Percentiles rank a stretch among this genome's conserved stretches.
Conservation (phyloP, 2,113 vertebrate genomes). For the Monarcha castaneiventris region DNA sequence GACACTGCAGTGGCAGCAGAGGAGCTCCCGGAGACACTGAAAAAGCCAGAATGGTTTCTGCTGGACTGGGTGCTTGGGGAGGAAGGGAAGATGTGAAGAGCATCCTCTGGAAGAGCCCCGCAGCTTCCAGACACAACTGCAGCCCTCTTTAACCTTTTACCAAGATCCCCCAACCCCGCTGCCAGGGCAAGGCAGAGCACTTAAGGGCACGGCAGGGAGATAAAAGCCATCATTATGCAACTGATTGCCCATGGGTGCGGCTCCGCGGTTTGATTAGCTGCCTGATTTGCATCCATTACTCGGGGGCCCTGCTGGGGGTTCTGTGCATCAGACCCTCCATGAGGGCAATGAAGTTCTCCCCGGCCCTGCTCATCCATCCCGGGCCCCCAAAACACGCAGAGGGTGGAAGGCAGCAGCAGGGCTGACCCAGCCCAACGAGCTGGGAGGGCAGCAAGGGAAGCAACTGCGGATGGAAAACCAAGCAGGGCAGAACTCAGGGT, state of each 20-base stretch:
- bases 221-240: background rate
- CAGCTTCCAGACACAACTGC: background rate
- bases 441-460: background rate
- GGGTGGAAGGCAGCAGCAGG: background rate
- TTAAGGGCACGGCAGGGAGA: background rate
- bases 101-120: background rate
- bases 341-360: background rate
- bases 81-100: background rate
- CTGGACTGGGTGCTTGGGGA: background rate
- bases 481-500: background rate
- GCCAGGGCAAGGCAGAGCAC: background rate
- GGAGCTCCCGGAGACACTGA: background rate
- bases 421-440: background rate
- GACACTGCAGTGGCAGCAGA: background rate
- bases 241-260: background rate
- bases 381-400: background rate
- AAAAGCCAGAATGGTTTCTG: background rate
- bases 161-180: background rate
- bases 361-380: accelerated
- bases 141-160: background rate
- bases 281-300: background rate
- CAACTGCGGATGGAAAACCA: accelerated
- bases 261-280: background rate
- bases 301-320: background rate
- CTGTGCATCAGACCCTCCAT: background rate